A percentile compares a stretch with the other conserved stretches of the same genome.
Conservation (phyloP, 2,888 invertebrate species). For the Campoletis raptor region DNA sequence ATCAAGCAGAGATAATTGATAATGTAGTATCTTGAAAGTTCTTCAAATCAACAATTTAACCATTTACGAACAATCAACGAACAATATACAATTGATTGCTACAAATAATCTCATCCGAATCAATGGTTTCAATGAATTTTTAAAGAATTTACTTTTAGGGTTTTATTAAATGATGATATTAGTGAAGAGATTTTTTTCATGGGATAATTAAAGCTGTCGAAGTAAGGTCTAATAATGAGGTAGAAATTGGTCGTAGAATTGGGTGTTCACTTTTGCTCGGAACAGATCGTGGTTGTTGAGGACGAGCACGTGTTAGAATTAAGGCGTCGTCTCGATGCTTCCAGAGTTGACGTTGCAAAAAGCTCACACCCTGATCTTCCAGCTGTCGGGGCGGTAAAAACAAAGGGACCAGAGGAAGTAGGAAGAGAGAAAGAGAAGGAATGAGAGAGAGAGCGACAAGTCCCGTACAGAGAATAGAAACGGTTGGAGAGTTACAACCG, state of each 20-base stretch:
- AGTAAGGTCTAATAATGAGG: slow-evolving; percentile 35
- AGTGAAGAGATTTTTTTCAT: slow-evolving; percentile 7
- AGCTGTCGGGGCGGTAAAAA: slow-evolving; percentile 70
- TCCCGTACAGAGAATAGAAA: slow-evolving; percentile 59
- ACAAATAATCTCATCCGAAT: background rate
- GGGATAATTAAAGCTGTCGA: slow-evolving; percentile 4
- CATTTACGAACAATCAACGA: background rate
- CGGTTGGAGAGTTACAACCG: slow-evolving; percentile 74
- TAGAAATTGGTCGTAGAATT: slow-evolving; percentile 41
- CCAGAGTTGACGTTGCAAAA: slow-evolving; percentile 69
- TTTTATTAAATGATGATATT: background rate
- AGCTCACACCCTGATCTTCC: slow-evolving; percentile 48
- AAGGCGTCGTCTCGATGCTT: slow-evolving; percentile 65
- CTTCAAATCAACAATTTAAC: background rate
- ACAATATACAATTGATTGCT: background rate
- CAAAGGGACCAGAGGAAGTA: slow-evolving; percentile 69
- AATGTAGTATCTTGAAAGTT: background rate
- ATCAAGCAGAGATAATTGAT: too few relatives aligned
- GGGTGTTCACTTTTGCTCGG: background rate
- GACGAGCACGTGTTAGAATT: slow-evolving; percentile 69
- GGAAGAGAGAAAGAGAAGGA: slow-evolving; percentile 55
- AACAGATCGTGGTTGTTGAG: slow-evolving; percentile 42
- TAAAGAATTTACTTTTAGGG: background rate
- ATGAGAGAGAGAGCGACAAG: slow-evolving; percentile 40
- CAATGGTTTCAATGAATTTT: background rate